Percentiles rank a stretch among this genome's conserved stretches.
These are phyloP conservation scores for Heliconius hewitsoni DNA, from an alignment of 1,140 invertebrate species.

Conservation along the genomic window DNA sequence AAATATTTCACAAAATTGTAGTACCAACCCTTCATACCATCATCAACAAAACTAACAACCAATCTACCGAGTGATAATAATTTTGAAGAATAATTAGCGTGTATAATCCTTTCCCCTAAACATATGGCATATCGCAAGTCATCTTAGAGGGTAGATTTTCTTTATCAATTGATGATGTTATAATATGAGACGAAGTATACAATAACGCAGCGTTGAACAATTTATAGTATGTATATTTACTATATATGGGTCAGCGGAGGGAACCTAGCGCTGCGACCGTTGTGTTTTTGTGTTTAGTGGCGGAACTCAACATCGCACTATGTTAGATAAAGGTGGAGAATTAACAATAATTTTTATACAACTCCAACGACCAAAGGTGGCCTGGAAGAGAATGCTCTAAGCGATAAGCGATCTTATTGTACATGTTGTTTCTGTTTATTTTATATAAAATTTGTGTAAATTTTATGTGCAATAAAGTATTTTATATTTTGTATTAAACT, in stretches of 20 bases:
- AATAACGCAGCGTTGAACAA: neutral
- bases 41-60: slow-evolving; percentile 51
- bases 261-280: neutral
- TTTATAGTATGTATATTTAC: neutral
- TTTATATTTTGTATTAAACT: no score
- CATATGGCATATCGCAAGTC: slow-evolving; percentile 65
- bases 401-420: no score
- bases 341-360: no score
- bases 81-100: slow-evolving; percentile 58
- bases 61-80: slow-evolving; percentile 43
- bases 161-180: slow-evolving; percentile 29
- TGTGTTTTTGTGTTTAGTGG: neutral
- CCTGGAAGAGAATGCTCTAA: no score
- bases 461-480: no score
- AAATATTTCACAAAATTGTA: neutral
- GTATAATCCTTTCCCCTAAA: slow-evolving; percentile 47
- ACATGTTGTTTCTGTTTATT: no score
- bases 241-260: neutral
- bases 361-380: no score
- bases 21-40: slow-evolving; percentile 19
- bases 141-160: slow-evolving; percentile 36
- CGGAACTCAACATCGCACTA: neutral
- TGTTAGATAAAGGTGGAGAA: no score
- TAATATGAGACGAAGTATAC: neutral
- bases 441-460: no score